Evolutionary conservation across 2,888 invertebrate genomes (phyloP).

Genomic region (Stenotaenia linearis): DNA sequence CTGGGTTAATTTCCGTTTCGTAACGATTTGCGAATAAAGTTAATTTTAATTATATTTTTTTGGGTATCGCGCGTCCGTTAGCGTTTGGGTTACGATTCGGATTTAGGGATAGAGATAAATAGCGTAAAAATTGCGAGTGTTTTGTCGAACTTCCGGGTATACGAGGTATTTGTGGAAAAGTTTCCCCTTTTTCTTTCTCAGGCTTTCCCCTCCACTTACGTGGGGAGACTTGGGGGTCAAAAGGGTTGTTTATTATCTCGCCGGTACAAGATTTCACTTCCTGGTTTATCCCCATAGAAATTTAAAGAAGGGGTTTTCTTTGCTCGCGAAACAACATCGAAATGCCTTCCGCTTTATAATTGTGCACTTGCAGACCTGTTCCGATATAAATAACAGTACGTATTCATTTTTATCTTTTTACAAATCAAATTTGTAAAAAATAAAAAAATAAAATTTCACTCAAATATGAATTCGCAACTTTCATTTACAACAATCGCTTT

Average conservation of each 20-base stretch:
- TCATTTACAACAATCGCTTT: background rate
- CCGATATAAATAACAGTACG: too few relatives aligned
- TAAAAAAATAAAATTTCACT: background rate
- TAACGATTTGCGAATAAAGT: too few relatives aligned
- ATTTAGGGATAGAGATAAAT: too few relatives aligned
- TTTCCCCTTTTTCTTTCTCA: conserved; percentile 16
- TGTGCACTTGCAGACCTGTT: background rate
- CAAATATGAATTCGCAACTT: background rate
- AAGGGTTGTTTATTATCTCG: conserved; percentile 14
- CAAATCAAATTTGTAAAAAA: background rate
- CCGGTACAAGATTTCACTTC: background rate
- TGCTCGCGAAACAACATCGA: conserved; percentile 1
- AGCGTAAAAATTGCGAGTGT: too few relatives aligned
- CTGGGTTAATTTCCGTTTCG: too few relatives aligned
- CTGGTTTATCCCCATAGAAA: background rate
- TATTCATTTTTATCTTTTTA: background rate
- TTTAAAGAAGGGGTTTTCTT: background rate
- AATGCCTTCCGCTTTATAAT: background rate
- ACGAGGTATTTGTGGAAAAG: background rate
- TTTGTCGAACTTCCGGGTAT: background rate
- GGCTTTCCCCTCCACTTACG: background rate
- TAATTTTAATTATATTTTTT: too few relatives aligned
- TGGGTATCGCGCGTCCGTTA: background rate
- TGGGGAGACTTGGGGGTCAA: conserved; percentile 17
- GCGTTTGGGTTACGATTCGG: too few relatives aligned